phyloP scores from a whole-genome alignment of 2,888 invertebrate genomes.

The Drosophila mulleri region DNA sequence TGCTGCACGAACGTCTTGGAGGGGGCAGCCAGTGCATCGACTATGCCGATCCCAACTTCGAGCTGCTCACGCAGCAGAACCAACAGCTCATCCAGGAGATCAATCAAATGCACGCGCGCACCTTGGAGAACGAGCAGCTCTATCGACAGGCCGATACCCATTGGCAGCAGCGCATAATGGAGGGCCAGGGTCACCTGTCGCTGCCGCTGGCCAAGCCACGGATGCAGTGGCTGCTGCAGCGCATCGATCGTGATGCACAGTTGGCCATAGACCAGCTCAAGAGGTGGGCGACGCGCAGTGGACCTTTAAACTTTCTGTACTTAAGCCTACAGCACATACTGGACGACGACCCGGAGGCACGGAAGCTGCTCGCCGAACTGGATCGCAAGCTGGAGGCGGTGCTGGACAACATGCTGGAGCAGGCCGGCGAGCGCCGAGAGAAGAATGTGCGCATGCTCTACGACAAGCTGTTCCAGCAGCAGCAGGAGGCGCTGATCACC shows the following conservation, averaged over 20 bases:
- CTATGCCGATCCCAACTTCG: background rate
- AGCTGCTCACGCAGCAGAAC: conserved; percentile 20
- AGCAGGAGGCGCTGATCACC: conserved; percentile 23
- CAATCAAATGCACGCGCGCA: conserved; percentile 14
- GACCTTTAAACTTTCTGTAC: conserved; percentile 39
- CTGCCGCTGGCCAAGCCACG: background rate
- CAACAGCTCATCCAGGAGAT: conserved; percentile 30
- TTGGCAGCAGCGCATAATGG: background rate
- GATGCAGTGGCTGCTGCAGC: background rate
- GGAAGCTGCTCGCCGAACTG: conserved; percentile 21
- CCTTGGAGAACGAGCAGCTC: conserved; percentile 18
- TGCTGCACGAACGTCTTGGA: background rate
- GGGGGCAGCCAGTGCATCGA: background rate
- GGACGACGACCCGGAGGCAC: conserved; percentile 23
- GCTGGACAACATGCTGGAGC: conserved; percentile 35
- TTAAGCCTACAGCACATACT: conserved; percentile 30
- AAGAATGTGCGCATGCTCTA: conserved; percentile 55
- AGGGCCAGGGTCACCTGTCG: background rate
- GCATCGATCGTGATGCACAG: conserved; percentile 10
- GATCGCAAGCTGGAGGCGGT: conserved; percentile 46
- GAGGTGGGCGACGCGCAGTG: conserved; percentile 36
- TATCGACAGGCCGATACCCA: background rate
- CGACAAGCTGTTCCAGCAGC: conserved; percentile 48
- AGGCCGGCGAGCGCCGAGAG: conserved; percentile 39
- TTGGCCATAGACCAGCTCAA: conserved; percentile 44